Conservation (phyloP, 2,888 invertebrate species). For the Eretmocerus hayati region DNA sequence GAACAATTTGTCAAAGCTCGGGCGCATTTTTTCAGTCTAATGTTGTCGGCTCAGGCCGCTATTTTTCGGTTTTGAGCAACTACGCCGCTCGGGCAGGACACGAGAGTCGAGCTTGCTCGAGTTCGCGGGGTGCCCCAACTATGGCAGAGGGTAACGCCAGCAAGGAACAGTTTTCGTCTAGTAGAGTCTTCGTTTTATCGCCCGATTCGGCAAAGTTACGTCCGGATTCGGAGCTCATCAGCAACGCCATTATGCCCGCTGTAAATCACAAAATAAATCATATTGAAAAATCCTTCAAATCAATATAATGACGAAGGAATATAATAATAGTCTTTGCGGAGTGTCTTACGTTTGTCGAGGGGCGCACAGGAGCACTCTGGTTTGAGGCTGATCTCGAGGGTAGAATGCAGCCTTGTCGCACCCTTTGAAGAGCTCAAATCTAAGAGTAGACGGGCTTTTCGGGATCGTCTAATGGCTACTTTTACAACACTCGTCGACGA, state of each 20-base stretch:
- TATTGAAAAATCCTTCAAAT: too few species aligned
- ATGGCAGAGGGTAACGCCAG: constrained; percentile 24
- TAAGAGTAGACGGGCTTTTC: constrained; percentile 34
- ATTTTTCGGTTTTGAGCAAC: too few species aligned
- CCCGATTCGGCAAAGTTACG: constrained; percentile 14
- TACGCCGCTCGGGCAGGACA: too few species aligned
- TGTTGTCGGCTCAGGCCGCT: too few species aligned
- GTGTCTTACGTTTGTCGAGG: constrained; percentile 35
- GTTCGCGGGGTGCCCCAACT: constrained; percentile 29
- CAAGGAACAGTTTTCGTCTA: constrained; percentile 30
- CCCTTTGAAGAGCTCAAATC: constrained; percentile 29
- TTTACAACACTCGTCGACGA: constrained; percentile 34
- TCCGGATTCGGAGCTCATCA: constrained; percentile 23
- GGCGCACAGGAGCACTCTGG: constrained; percentile 35
- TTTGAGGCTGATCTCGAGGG: constrained; percentile 31
- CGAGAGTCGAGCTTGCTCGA: constrained; percentile 27
- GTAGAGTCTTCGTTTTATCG: constrained; percentile 21
- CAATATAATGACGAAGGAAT: too few species aligned
- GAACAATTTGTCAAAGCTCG: too few species aligned
- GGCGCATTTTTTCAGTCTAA: too few species aligned
- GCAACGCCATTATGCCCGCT: constrained; percentile 37
- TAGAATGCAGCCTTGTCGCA: constrained; percentile 28
- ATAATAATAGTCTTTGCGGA: too few species aligned
- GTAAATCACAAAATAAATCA: background rate
- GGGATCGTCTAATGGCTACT: constrained; percentile 35